Conservation (phyloP, 2,797 vertebrate genomes). For the Urocyon cinereoargenteus region DNA sequence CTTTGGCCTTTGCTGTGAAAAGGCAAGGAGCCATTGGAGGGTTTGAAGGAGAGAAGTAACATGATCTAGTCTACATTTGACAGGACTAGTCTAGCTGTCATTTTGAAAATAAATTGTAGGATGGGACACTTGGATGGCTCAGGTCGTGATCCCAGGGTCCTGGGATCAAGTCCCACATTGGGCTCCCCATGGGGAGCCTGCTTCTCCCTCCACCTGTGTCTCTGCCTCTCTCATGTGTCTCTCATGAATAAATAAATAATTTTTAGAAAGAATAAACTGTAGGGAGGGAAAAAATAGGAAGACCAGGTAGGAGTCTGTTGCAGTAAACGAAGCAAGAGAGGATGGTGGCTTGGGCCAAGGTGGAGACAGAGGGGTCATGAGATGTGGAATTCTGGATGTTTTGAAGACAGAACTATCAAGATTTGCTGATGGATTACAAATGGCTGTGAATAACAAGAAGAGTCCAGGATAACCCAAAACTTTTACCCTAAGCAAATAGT, state of each 20-base stretch:
- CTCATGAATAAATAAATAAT: too few relatives aligned
- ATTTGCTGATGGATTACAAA: neutral
- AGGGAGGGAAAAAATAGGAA: neutral
- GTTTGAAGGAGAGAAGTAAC: neutral
- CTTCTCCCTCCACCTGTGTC: too few relatives aligned
- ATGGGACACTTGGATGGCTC: neutral
- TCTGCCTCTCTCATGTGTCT: too few relatives aligned
- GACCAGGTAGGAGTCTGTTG: neutral
- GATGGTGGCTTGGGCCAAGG: neutral
- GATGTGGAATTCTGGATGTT: neutral
- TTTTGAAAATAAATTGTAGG: neutral
- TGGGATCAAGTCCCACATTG: too few relatives aligned
- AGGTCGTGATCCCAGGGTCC: too few relatives aligned
- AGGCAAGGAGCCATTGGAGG: neutral
- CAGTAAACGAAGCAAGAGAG: neutral
- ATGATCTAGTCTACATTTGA: neutral
- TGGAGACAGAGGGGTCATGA: neutral
- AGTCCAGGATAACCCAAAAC: neutral
- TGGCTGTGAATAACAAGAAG: neutral
- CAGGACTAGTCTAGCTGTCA: neutral
- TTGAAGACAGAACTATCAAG: neutral
- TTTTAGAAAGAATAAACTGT: neutral
- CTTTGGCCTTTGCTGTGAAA: neutral
- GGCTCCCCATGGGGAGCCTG: too few relatives aligned
- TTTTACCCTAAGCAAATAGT: neutral